phyloP scores from a whole-genome alignment of 1,140 invertebrate genomes.

The Proctacanthus coquilletti region DNA sequence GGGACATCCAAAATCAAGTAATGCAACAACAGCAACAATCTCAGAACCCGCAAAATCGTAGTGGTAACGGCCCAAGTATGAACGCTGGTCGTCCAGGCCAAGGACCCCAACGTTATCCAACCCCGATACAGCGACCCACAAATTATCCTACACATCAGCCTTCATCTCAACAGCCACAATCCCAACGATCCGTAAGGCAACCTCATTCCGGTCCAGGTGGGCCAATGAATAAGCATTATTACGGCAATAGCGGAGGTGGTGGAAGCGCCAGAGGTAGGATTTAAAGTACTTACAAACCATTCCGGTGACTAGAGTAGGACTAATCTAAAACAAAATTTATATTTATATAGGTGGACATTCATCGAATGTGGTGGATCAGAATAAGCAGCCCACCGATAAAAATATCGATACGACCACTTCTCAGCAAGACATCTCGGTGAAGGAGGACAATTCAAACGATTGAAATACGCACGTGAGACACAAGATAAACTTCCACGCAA shows the following conservation, averaged over 20 bases:
- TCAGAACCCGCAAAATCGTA: slow-evolving; percentile 25
- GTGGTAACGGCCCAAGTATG: slow-evolving; percentile 10
- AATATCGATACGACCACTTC: too few relatives aligned
- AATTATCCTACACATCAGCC: slow-evolving; percentile 33
- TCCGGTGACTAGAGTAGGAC: too few relatives aligned
- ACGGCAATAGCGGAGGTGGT: slow-evolving; percentile 20
- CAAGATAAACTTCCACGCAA: too few relatives aligned
- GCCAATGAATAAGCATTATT: slow-evolving; percentile 26
- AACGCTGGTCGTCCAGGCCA: slow-evolving; percentile 13
- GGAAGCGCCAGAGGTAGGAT: too few relatives aligned
- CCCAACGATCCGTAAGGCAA: slow-evolving; percentile 21
- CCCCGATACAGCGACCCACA: slow-evolving; percentile 30
- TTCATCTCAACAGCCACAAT: slow-evolving; percentile 22
- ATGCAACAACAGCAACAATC: slow-evolving; percentile 31
- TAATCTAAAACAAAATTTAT: too few relatives aligned
- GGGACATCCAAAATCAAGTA: slow-evolving; percentile 33
- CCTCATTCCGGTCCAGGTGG: slow-evolving; percentile 8
- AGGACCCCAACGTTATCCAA: slow-evolving; percentile 26
- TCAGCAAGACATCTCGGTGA: too few relatives aligned
- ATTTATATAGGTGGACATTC: too few relatives aligned
- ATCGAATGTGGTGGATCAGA: too few relatives aligned
- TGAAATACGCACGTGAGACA: too few relatives aligned
- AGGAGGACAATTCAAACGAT: too few relatives aligned
- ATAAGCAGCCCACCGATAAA: too few relatives aligned
- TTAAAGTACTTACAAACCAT: too few relatives aligned